A percentile compares a stretch with the other conserved stretches of the same genome.
Evolutionary conservation across 2,113 vertebrate species (phyloP).

Genomic region (Stigmatopora nigra): DNA sequence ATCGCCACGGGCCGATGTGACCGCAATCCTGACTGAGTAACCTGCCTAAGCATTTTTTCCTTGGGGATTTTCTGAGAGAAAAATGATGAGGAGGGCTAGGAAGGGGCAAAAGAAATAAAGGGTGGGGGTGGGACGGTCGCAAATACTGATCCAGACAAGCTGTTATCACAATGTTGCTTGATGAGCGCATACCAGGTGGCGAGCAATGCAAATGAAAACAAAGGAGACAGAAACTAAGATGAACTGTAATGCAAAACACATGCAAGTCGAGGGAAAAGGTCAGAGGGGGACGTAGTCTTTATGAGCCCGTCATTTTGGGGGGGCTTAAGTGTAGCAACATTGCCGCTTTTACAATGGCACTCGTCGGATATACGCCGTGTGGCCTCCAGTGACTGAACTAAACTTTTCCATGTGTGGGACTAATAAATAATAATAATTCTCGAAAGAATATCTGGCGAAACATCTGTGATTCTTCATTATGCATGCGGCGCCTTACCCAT

Average conservation of each 20-base stretch:
- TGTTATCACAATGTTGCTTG: constrained; percentile 18
- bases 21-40: background rate
- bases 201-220: constrained; percentile 27
- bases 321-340: constrained; percentile 38
- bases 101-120: constrained; percentile 2
- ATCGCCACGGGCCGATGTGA: constrained; percentile 15
- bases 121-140: constrained; percentile 1
- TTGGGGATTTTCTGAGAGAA: background rate
- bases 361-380: constrained; percentile 36
- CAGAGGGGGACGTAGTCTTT: constrained; percentile 43
- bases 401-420: constrained; percentile 60
- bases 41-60: background rate
- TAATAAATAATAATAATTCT: constrained; percentile 36
- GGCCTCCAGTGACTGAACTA: constrained; percentile 47
- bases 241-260: constrained; percentile 47
- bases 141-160: constrained; percentile 26
- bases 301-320: constrained; percentile 48
- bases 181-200: constrained; percentile 48
- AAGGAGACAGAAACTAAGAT: constrained; percentile 13
- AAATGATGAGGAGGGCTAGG: background rate
- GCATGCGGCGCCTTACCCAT: constrained; percentile 40
- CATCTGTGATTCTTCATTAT: constrained; percentile 53
- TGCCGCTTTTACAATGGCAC: constrained; percentile 24
- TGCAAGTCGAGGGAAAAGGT: constrained; percentile 41
- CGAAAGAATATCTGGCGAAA: constrained; percentile 41